Evolutionary conservation across 2,797 vertebrate genomes (phyloP).

Genomic region (Garrulus glandarius): DNA sequence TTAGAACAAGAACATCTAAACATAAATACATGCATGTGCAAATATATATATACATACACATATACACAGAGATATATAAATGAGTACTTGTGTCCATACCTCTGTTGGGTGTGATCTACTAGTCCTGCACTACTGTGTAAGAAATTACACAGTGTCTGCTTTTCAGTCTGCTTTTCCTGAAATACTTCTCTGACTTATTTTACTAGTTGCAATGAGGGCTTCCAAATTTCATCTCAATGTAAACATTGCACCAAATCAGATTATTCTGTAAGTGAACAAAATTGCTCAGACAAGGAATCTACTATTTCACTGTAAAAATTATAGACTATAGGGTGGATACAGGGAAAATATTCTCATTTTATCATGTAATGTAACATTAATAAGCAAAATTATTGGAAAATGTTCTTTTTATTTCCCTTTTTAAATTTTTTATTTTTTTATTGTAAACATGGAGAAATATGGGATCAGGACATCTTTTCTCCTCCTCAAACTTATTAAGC

Average conservation of each 20-base stretch:
- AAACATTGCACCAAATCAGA: not conserved
- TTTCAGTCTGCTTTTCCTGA: not conserved
- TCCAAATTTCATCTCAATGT: not conserved
- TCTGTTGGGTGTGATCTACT: not conserved
- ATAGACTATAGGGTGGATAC: not conserved
- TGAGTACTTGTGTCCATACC: not conserved
- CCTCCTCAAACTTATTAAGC: not conserved
- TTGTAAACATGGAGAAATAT: not conserved
- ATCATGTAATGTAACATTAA: not conserved
- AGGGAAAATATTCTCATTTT: not conserved
- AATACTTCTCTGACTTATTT: not conserved
- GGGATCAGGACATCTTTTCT: not conserved
- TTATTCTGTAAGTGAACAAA: not conserved
- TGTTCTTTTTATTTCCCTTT: not conserved
- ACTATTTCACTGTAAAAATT: not conserved
- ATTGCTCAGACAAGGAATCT: not conserved
- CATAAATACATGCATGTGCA: not conserved
- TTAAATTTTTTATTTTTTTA: too few relatives aligned
- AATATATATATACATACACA: not conserved
- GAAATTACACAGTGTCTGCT: not conserved
- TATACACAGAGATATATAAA: fast-evolving
- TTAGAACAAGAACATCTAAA: not conserved
- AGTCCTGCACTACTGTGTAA: not conserved
- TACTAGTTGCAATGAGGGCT: not conserved
- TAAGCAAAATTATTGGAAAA: not conserved